Evolutionary conservation across 2,797 vertebrate genomes (phyloP).

Genomic region (Sylvia borin): DNA sequence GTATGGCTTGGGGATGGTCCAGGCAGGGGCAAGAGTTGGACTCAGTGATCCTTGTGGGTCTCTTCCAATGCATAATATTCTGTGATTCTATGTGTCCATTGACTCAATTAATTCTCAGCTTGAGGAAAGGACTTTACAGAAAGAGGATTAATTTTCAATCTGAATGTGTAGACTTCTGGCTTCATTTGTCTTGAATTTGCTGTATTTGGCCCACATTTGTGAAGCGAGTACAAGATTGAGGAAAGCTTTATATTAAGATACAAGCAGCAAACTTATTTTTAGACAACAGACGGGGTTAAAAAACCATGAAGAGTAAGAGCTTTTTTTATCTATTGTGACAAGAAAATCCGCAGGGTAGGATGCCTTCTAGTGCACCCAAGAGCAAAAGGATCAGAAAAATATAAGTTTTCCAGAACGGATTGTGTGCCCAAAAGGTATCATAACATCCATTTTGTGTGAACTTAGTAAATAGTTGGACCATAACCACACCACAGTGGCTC

Average conservation of each 20-base stretch:
- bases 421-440: not conserved
- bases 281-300: not conserved
- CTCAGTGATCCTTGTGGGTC: fast-evolving
- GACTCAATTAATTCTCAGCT: not conserved
- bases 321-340: not conserved
- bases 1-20: fast-evolving
- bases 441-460: not conserved
- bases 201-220: not conserved
- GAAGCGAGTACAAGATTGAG: not conserved
- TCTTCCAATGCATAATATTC: not conserved
- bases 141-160: not conserved
- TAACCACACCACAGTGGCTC: not conserved
- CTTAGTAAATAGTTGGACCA: not conserved
- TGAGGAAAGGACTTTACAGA: not conserved
- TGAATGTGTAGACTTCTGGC: not conserved
- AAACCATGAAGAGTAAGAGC: not conserved
- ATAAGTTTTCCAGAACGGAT: not conserved
- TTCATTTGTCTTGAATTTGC: not conserved
- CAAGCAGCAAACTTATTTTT: not conserved
- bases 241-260: not conserved
- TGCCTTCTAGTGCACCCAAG: not conserved
- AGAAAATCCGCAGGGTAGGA: not conserved
- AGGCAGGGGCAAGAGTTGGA: not conserved
- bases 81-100: not conserved
- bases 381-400: not conserved